Percentiles rank a stretch among this genome's conserved stretches.
These are phyloP conservation scores for Heliconius erato DNA, from an alignment of 2,888 invertebrate species.

Conservation along the genomic window DNA sequence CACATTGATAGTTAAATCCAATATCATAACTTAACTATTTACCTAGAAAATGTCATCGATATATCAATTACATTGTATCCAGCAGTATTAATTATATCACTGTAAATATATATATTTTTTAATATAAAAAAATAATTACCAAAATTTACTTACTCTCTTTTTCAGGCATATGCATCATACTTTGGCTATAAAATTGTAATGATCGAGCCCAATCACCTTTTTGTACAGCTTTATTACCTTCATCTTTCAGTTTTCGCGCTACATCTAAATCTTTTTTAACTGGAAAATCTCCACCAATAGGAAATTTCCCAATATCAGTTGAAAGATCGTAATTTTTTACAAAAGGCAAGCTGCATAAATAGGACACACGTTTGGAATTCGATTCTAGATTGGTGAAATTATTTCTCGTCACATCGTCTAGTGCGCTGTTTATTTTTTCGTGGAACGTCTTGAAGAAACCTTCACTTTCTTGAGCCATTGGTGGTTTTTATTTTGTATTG, in stretches of 20 bases:
- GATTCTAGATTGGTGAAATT: conserved; percentile 87
- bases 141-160: conserved; percentile 85
- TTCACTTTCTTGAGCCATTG: conserved; percentile 72
- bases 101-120: neutral
- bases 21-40: too few relatives aligned
- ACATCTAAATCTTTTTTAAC: conserved; percentile 85
- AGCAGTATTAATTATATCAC: too few relatives aligned
- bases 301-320: conserved; percentile 72
- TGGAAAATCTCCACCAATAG: conserved; percentile 69
- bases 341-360: conserved; percentile 84
- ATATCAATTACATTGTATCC: too few relatives aligned
- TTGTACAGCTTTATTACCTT: conserved; percentile 90
- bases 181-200: conserved; percentile 89
- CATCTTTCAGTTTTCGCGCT: conserved; percentile 88
- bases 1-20: neutral
- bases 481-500: conserved; percentile 2
- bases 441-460: conserved; percentile 89
- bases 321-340: conserved; percentile 81
- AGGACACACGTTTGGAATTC: conserved; percentile 88
- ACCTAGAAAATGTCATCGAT: too few relatives aligned
- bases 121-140: neutral
- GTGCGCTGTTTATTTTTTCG: conserved; percentile 83
- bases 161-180: conserved; percentile 88
- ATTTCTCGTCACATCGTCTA: conserved; percentile 86
- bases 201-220: conserved; percentile 89